Evolutionary conservation across 2,113 vertebrate genomes (phyloP).

Genomic region (Dicrurus megarhynchus): DNA sequence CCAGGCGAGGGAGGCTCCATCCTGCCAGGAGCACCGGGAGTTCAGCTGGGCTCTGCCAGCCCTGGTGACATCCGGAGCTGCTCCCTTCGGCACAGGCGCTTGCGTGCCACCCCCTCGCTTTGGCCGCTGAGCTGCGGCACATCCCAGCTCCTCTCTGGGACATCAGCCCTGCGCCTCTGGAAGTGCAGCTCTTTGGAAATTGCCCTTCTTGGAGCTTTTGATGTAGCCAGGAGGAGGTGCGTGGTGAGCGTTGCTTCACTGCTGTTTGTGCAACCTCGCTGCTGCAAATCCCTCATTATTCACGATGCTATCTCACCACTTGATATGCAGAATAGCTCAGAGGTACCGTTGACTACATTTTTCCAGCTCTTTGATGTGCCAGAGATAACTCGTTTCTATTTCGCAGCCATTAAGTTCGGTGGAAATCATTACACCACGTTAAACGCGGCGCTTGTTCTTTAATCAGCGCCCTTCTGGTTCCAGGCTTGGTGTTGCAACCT

Average conservation of each 20-base stretch:
- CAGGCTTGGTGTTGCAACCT: constrained; percentile 14
- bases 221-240: background rate
- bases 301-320: constrained; percentile 51
- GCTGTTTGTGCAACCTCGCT: constrained; percentile 35
- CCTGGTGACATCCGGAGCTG: background rate
- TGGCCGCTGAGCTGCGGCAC: background rate
- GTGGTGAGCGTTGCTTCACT: background rate
- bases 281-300: constrained; percentile 45
- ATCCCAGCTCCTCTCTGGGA: background rate
- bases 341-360: constrained; percentile 62
- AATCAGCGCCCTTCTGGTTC: background rate
- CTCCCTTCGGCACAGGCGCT: background rate
- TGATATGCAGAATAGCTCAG: constrained; percentile 37
- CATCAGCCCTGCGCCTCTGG: background rate
- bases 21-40: background rate
- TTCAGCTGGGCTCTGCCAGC: background rate
- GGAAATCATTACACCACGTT: constrained; percentile 27
- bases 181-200: background rate
- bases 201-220: background rate
- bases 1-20: background rate
- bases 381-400: constrained; percentile 52
- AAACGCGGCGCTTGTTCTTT: constrained; percentile 19
- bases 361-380: constrained; percentile 64
- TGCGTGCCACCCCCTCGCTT: background rate
- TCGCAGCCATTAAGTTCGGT: constrained; percentile 25